phyloP scores from a whole-genome alignment of 1,140 invertebrate genomes.

The Polyergus mexicanus region DNA sequence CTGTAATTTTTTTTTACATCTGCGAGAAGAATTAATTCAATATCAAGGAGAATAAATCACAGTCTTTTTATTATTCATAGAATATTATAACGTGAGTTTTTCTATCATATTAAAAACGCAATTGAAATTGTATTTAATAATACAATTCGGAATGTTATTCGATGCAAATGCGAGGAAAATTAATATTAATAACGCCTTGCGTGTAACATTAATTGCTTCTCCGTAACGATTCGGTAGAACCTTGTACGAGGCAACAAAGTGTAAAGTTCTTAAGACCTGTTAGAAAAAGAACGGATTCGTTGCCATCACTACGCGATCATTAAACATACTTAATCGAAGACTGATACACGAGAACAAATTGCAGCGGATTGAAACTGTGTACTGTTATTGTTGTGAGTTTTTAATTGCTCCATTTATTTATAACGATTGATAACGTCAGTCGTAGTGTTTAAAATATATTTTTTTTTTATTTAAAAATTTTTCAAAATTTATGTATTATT shows the following conservation, averaged over 20 bases:
- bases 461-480: neutral
- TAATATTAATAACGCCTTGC: slow-evolving; percentile 17
- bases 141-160: slow-evolving; percentile 2
- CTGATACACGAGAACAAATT: neutral
- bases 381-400: neutral
- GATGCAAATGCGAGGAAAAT: neutral
- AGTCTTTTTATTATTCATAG: neutral
- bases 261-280: slow-evolving; percentile 16
- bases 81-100: neutral
- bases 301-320: slow-evolving; percentile 30
- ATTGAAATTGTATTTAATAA: slow-evolving; percentile 11
- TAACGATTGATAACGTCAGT: neutral
- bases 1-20: neutral
- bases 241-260: slow-evolving; percentile 4
- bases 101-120: too few relatives aligned
- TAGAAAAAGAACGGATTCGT: slow-evolving; percentile 33
- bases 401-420: neutral
- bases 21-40: neutral
- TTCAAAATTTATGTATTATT: neutral
- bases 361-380: neutral
- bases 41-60: neutral
- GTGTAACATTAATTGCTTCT: slow-evolving; percentile 24
- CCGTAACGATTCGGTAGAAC: neutral
- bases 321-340: neutral
- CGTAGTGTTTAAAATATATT: neutral